phyloP scores from a whole-genome alignment of 2,113 vertebrate genomes.

The Macquaria australasica region DNA sequence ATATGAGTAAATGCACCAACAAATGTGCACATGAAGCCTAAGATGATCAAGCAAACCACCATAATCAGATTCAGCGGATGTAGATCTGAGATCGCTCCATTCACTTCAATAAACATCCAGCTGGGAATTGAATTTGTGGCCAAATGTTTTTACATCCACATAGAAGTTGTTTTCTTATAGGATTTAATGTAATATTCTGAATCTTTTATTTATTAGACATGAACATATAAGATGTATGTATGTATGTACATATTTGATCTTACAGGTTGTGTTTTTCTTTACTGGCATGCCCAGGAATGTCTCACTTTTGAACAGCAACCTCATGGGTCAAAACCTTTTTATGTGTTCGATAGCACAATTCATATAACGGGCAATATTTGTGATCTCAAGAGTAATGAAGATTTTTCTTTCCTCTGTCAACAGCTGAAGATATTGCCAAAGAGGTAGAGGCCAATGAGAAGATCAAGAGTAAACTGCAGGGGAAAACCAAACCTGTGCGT shows the following conservation, averaged over 20 bases:
- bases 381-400: slow-evolving; percentile 12
- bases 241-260: background rate
- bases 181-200: background rate
- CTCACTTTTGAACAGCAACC: background rate
- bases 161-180: background rate
- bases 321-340: slow-evolving; percentile 1
- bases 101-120: background rate
- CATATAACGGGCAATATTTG: slow-evolving; percentile 22
- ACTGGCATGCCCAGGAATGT: background rate
- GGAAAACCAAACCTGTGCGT: slow-evolving; percentile 80
- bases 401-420: slow-evolving; percentile 67
- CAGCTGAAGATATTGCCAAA: slow-evolving; percentile 92
- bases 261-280: background rate
- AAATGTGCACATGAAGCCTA: background rate
- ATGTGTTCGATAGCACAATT: slow-evolving; percentile 9
- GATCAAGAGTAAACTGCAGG: slow-evolving; percentile 85
- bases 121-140: background rate
- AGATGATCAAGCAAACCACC: background rate
- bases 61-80: background rate
- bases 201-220: too few relatives aligned
- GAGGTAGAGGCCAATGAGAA: slow-evolving; percentile 93
- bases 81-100: background rate
- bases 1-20: background rate
- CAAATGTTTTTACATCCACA: background rate
- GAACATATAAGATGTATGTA: background rate